Base-by-base conservation (phyloP, 2,113 vertebrate species). In the Saccopteryx leptura region DNA sequence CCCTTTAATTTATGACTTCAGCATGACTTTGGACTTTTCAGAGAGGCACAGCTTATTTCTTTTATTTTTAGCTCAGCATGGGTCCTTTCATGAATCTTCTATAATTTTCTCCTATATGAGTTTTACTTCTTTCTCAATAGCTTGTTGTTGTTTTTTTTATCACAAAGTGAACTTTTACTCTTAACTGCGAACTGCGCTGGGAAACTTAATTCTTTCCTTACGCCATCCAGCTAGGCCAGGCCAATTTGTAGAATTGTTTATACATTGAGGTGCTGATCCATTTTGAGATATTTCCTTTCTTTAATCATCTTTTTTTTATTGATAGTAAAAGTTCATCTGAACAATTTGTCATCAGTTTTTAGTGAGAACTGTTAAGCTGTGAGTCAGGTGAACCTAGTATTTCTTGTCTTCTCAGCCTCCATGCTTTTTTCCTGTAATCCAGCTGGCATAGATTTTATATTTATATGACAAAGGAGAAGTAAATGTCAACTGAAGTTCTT, bases 401-500 rank as follows among this genome's bases (percentile, higher is more conserved):
- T 92, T 83, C 69, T 66, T 95, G 33, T 82, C 61, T 85, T 94
- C 23, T 71, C 75, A 46, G 71, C 39, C 54, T 84, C 3, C 2
- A 4, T 81, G 33, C 66, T 78, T 85, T 93, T 1, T 3, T 26
- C 23, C 6, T 6, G 11, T 11, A 82, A 85, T 24, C 54, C 26
- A 78, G 19, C 33, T 89, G 33, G 26, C 63, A 28, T 72, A 82
- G 63, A n/a, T 94, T 52, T 82, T 93, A 68, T 91, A 17, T 82
- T 93, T 92, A 83, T 60, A 68, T 96, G 96, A 80, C 79, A 94
- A 91, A 86, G 89, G 80, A 5, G n/a, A 75, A 96, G 15, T 66
- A 94, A 61, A 39, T 97, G 95, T 92, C 88, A 80, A 60, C 48
- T 95, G 88, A 85, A 97, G 89, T 48, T 93, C 60, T 90, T 94